Base-by-base conservation (phyloP, 2,113 vertebrate genomes). In the Channa argus region DNA sequence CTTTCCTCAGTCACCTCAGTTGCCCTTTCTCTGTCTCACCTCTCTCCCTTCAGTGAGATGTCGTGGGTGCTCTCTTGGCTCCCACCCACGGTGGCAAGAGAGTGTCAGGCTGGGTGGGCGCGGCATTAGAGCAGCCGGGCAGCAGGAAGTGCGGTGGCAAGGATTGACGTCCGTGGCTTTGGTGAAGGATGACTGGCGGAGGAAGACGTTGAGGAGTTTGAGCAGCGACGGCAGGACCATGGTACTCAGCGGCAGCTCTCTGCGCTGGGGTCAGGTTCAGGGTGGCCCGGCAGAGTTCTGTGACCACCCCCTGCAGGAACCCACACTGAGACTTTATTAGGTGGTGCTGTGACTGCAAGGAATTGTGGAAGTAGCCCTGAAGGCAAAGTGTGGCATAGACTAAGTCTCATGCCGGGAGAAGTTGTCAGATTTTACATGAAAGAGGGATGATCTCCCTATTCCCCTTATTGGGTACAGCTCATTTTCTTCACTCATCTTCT, bases 161-260 rank as follows among this genome's bases (percentile, higher is more conserved):
- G 52, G 71, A 44, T 66, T 43, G 2, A 47, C 0, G n/a, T 69
- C 71, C 5, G 62, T 5, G 5, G 83, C 73, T 81, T 71, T 52
- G 33, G 59, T 36, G 64, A 80, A 46, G 64, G 77, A 77, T 0
- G 90, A 84, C 67, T 90, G 92, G 65, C 86, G 88, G 71, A 92
- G 86, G 85, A 93, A 89, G 84, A 93, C 74, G 82, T 89, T 89
- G 72, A 94, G 86, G 74, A 94, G 90, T 82, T 94, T 91, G 55
- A 94, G 91, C 79, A 92, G 85, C 79, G 79, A 86, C 11, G 84
- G 89, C 74, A 93, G 77, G 84, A 94, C 87, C 94, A 95, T 95
- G 92, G 90, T 94, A 92, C 87, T 92, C 83, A 86, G 80, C 62
- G 44, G 74, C 79, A 15, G 77, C 86, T 88, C 80, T 62, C 76